phyloP scores from a whole-genome alignment of 2,113 vertebrate genomes.

The Larimichthys polyactis region DNA sequence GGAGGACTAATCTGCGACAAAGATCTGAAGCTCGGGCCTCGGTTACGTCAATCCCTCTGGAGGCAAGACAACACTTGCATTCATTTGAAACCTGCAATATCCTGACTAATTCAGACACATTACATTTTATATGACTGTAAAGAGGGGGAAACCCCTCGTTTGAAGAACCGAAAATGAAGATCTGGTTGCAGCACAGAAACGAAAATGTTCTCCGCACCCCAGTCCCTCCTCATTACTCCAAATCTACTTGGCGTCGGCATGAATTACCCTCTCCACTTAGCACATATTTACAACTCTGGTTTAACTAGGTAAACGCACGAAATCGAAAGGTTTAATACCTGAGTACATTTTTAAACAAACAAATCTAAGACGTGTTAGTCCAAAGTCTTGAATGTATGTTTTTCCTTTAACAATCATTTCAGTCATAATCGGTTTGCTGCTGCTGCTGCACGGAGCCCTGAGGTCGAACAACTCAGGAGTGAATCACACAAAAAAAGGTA shows the following conservation, averaged over 20 bases:
- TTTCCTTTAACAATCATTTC: slow-evolving; percentile 7
- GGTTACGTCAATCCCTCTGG: slow-evolving; percentile 71
- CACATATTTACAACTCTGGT: slow-evolving; percentile 35
- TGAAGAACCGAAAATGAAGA: slow-evolving; percentile 62
- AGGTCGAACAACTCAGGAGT: neutral
- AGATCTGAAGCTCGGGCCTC: slow-evolving; percentile 66
- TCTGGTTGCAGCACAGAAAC: slow-evolving; percentile 60
- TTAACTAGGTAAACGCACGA: slow-evolving; percentile 16
- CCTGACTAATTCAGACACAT: slow-evolving; percentile 77
- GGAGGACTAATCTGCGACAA: slow-evolving; percentile 68
- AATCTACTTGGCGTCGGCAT: slow-evolving; percentile 31
- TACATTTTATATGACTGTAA: slow-evolving; percentile 77
- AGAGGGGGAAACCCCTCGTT: slow-evolving; percentile 65
- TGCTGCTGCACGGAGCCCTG: neutral
- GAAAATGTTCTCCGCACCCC: slow-evolving; percentile 33
- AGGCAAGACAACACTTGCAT: slow-evolving; percentile 71
- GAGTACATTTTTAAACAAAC: slow-evolving; percentile 34
- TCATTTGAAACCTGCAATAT: slow-evolving; percentile 75
- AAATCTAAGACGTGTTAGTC: neutral
- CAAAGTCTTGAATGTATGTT: slow-evolving; percentile 24
- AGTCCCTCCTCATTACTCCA: slow-evolving; percentile 44
- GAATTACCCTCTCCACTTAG: slow-evolving; percentile 51
- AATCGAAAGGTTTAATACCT: slow-evolving; percentile 7
- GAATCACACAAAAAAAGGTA: neutral
- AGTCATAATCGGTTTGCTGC: slow-evolving; percentile 14